Conservation (phyloP, 2,113 vertebrate genomes). For the Falcunculus frontatus region DNA sequence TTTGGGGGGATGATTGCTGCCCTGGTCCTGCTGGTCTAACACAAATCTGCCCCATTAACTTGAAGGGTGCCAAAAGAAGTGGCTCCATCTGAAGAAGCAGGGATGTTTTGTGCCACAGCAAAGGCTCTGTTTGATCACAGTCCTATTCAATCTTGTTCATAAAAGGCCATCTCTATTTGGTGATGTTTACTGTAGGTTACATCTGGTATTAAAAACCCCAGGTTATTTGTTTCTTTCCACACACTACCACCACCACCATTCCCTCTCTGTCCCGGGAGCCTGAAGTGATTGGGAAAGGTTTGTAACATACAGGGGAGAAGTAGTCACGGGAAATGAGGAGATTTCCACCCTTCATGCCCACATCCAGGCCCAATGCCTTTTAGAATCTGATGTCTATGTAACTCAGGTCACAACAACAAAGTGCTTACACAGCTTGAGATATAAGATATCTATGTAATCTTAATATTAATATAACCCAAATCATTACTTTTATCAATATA, state of each 20-base stretch:
- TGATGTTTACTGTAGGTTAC: neutral
- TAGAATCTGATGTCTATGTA: too few species aligned
- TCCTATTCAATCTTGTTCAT: neutral
- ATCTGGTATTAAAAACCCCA: neutral
- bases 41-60: neutral
- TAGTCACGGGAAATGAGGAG: rapidly evolving
- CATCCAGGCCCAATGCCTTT: neutral
- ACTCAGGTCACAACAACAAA: too few species aligned
- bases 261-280: rapidly evolving
- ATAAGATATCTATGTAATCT: too few species aligned
- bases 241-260: neutral
- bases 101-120: neutral
- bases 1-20: rapidly evolving
- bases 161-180: neutral
- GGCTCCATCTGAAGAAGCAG: neutral
- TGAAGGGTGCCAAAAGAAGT: too few species aligned
- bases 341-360: neutral
- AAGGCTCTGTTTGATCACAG: neutral
- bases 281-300: neutral
- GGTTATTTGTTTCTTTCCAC: neutral
- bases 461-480: too few species aligned
- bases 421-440: too few species aligned
- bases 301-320: neutral
- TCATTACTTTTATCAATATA: too few species aligned
- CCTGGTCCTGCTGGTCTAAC: neutral